Evolutionary conservation across 2,797 vertebrate genomes (phyloP).

Genomic region (Momotus momota): DNA sequence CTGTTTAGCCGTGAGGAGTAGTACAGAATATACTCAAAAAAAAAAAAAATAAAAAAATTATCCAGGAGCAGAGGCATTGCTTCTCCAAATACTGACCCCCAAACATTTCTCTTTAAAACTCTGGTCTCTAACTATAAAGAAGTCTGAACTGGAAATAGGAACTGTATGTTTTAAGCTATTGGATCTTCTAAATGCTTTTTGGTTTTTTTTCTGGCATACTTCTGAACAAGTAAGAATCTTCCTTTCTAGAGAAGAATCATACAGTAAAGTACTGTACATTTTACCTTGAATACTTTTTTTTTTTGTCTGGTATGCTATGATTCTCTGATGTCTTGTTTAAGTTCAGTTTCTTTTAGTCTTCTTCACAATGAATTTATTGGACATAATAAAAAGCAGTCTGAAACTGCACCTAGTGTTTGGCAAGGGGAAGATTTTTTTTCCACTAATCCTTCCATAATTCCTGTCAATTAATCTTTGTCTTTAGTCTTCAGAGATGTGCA

Average conservation of each 20-base stretch:
- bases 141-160: not conserved
- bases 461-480: not conserved
- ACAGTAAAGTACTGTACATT: not conserved
- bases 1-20: not conserved
- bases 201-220: not conserved
- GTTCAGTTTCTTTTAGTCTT: not conserved
- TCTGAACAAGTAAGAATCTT: not conserved
- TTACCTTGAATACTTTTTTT: not conserved
- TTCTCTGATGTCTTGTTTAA: not conserved
- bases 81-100: conserved; percentile 8
- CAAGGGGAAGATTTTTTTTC: not conserved
- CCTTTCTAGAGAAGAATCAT: not conserved
- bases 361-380: not conserved
- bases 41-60: not conserved
- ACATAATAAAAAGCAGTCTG: not conserved
- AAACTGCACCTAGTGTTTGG: not conserved
- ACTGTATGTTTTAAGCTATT: not conserved
- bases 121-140: not conserved
- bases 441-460: not conserved
- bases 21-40: not conserved
- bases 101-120: not conserved
- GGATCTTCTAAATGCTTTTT: not conserved
- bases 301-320: not conserved
- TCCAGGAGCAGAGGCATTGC: not conserved
- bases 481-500: not conserved